phyloP scores from a whole-genome alignment of 2,888 invertebrate genomes.

The Leptopterna dolabrata region DNA sequence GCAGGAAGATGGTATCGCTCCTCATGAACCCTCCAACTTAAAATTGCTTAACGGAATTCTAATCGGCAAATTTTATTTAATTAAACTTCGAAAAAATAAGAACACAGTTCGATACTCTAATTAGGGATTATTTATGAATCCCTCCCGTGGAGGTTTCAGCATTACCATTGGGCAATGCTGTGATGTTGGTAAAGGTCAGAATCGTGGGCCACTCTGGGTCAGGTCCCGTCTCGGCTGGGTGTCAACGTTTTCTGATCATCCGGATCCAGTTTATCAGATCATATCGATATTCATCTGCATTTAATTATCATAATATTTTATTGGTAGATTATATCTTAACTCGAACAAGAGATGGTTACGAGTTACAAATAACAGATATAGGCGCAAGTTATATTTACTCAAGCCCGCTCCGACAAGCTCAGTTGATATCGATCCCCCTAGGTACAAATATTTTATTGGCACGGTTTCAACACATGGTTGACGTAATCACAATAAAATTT shows the following conservation, averaged over 20 bases:
- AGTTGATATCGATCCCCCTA: too few species aligned
- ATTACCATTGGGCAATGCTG: not conserved
- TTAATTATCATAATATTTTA: not conserved
- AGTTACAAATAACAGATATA: not conserved
- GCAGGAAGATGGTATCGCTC: not conserved
- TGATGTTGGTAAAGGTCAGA: constrained; percentile 4
- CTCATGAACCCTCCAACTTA: not conserved
- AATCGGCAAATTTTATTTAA: not conserved
- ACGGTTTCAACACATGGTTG: too few species aligned
- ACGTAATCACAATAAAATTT: too few species aligned
- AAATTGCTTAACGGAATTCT: constrained; percentile 5
- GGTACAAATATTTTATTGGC: too few species aligned
- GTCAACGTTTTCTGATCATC: not conserved
- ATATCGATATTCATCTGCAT: not conserved
- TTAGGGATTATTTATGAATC: constrained; percentile 15
- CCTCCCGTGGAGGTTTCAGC: not conserved
- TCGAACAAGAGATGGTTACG: not conserved
- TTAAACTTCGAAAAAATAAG: not conserved
- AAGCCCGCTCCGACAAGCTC: too few species aligned
- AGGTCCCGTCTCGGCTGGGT: not conserved
- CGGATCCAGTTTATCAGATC: not conserved
- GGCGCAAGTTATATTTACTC: too few species aligned
- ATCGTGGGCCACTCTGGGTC: constrained; percentile 7
- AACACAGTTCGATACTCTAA: not conserved
- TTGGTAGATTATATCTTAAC: not conserved